Evolutionary conservation across 2,888 invertebrate genomes (phyloP).

Genomic region (Coleophora deauratella): DNA sequence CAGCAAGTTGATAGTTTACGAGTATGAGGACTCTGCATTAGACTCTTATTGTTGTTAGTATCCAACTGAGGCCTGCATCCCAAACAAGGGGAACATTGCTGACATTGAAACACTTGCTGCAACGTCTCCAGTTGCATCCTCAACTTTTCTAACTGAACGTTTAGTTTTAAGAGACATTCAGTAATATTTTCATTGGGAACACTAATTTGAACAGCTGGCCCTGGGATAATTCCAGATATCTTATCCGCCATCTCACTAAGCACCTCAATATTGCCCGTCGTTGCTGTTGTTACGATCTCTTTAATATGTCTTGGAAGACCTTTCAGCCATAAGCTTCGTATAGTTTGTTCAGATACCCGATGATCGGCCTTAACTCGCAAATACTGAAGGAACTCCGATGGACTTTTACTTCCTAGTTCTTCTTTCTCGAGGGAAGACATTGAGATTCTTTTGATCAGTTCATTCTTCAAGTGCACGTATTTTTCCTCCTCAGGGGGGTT

Average conservation of each 20-base stretch:
- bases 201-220: neutral
- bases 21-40: too few relatives aligned
- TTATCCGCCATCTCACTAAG: constrained; percentile 2
- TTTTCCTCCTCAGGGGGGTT: constrained; percentile 1
- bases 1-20: neutral
- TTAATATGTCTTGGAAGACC: constrained; percentile 2
- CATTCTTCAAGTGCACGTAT: constrained; percentile 2
- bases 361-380: constrained; percentile 2
- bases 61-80: too few relatives aligned
- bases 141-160: neutral
- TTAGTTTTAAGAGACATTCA: neutral
- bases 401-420: constrained; percentile 1
- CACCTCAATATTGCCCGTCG: neutral
- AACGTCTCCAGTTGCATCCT: neutral
- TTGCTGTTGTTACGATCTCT: neutral
- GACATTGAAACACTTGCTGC: neutral
- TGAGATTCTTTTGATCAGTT: constrained; percentile 2
- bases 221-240: neutral
- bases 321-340: constrained; percentile 3
- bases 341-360: constrained; percentile 1
- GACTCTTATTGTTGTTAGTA: too few relatives aligned
- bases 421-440: constrained; percentile 5
- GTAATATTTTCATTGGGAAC: neutral
- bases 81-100: neutral
- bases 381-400: constrained; percentile 3